phyloP scores from a whole-genome alignment of 2,113 vertebrate genomes.

The Pagrus major region DNA sequence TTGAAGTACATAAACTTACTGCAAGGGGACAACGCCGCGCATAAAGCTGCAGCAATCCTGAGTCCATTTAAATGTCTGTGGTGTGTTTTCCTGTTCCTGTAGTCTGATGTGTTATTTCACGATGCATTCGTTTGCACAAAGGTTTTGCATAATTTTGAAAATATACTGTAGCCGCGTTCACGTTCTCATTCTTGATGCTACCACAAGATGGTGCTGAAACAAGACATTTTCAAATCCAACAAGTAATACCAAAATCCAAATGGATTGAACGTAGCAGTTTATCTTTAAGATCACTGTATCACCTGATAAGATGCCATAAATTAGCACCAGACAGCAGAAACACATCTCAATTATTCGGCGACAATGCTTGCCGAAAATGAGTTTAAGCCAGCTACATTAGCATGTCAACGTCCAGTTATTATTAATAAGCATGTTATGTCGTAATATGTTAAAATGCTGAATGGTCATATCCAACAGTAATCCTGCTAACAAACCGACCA shows the following conservation, averaged over 20 bases:
- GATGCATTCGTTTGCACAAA: too few species aligned
- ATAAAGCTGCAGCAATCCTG: background rate
- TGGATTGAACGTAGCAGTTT: background rate
- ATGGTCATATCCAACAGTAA: background rate
- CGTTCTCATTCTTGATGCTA: background rate
- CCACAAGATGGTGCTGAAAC: background rate
- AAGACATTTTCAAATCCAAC: background rate
- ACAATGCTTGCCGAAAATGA: background rate
- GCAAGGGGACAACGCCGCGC: too few species aligned
- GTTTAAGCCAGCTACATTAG: background rate
- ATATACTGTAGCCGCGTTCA: background rate
- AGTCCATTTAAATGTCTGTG: background rate
- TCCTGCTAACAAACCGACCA: too few species aligned
- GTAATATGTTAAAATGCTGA: background rate
- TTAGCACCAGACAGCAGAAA: background rate
- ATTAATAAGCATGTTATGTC: background rate
- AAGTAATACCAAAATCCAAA: background rate
- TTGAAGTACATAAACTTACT: background rate
- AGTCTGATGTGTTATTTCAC: background rate
- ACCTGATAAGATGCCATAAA: background rate
- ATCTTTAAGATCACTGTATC: background rate
- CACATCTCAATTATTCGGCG: background rate
- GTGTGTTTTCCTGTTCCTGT: background rate
- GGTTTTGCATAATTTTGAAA: too few species aligned
- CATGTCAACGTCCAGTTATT: background rate